phyloP scores from a whole-genome alignment of 1,140 invertebrate genomes.

The Metaphire vulgaris region DNA sequence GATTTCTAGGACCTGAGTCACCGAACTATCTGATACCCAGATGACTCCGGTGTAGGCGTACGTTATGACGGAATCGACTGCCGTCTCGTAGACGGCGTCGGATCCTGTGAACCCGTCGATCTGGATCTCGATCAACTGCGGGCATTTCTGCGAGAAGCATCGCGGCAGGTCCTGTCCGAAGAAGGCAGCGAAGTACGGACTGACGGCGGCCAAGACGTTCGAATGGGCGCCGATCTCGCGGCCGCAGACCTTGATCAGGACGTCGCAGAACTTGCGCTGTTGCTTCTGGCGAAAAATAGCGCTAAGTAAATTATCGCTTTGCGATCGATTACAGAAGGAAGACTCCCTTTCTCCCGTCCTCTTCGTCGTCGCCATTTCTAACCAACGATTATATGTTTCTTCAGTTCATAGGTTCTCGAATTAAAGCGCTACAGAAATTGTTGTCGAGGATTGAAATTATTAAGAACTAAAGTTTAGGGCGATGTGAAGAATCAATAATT shows the following conservation, averaged over 20 bases:
- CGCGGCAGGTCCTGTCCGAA: slow-evolving; percentile 38
- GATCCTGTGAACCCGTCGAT: slow-evolving; percentile 39
- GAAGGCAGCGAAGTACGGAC: slow-evolving; percentile 47
- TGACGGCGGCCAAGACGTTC: slow-evolving; percentile 49
- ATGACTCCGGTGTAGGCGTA: slow-evolving; percentile 49
- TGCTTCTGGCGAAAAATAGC: slow-evolving; percentile 42
- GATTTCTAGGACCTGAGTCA: slow-evolving; percentile 45
- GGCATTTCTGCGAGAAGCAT: slow-evolving; percentile 44
- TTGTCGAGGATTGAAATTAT: too few relatives aligned
- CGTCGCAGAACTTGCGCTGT: slow-evolving; percentile 47
- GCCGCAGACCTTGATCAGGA: slow-evolving; percentile 45
- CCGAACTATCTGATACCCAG: slow-evolving; percentile 32
- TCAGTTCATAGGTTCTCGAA: too few relatives aligned
- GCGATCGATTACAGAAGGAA: slow-evolving; percentile 22
- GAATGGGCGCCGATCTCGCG: slow-evolving; percentile 48
- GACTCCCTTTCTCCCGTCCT: slow-evolving; percentile 19
- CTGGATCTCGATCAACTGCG: slow-evolving; percentile 50
- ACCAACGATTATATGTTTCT: too few relatives aligned
- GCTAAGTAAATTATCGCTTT: slow-evolving; percentile 31
- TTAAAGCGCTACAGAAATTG: too few relatives aligned
- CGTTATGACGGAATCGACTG: slow-evolving; percentile 45
- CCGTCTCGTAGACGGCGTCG: slow-evolving; percentile 35
- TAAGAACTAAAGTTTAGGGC: too few relatives aligned
- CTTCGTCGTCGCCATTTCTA: slow-evolving; percentile 9
- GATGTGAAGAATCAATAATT: too few relatives aligned